A percentile compares a stretch with the other conserved stretches of the same genome.
phyloP scores from a whole-genome alignment of 2,797 vertebrate species.

The Sebastes reedi region DNA sequence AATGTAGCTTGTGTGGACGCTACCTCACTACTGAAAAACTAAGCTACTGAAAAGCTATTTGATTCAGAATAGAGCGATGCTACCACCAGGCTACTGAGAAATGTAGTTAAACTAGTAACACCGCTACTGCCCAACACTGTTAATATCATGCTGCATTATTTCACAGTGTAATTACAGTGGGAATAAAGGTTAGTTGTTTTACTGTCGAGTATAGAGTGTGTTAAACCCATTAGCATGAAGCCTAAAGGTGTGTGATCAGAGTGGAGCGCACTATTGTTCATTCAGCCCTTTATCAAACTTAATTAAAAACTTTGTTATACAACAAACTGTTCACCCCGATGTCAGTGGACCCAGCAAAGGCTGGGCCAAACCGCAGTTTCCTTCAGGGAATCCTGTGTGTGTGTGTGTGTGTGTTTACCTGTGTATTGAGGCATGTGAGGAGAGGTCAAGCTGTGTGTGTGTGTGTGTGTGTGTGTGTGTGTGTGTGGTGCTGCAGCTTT shows the following conservation, averaged over 20 bases:
- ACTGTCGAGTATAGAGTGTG: neutral
- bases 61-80: neutral
- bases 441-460: conserved; percentile 47
- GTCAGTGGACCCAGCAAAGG: neutral
- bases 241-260: neutral
- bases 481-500: conserved; percentile 36
- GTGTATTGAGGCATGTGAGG: conserved; percentile 41
- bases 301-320: conserved; percentile 22
- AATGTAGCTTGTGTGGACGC: too few species aligned
- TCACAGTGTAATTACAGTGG: neutral
- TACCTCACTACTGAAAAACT: neutral
- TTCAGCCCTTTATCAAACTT: conserved; percentile 21
- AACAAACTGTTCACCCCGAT: conserved; percentile 1
- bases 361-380: neutral
- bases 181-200: neutral
- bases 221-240: neutral
- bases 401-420: conserved; percentile 36
- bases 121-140: neutral
- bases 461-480: neutral
- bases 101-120: neutral
- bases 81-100: neutral
- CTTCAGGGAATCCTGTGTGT: neutral
- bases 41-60: neutral
- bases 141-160: neutral
- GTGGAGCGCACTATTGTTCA: conserved; percentile 19